These are phyloP conservation scores for Romanogobio albipinnatus DNA, from an alignment of 2,113 vertebrate genomes.

Conservation along the genomic window DNA sequence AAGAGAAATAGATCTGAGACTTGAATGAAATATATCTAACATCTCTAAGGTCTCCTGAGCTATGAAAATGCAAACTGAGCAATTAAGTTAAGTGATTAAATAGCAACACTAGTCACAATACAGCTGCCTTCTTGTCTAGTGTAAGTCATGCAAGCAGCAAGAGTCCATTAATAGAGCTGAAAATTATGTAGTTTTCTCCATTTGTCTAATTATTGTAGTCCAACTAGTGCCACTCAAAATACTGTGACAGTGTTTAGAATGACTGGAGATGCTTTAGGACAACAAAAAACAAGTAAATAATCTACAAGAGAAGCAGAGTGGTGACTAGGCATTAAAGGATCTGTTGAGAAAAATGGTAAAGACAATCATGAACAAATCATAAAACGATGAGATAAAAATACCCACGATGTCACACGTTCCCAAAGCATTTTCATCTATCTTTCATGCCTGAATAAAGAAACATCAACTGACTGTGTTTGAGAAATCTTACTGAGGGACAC, in stretches of 20 bases:
- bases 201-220: constrained; percentile 24
- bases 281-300: not conserved
- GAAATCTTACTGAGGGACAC: not conserved
- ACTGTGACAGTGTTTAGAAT: constrained; percentile 9
- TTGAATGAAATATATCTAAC: not conserved
- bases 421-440: not conserved
- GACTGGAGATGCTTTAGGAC: not conserved
- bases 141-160: not conserved
- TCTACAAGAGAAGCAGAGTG: not conserved
- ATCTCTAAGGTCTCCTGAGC: not conserved
- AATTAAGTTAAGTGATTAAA: too few species aligned
- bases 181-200: not conserved
- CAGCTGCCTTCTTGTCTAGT: not conserved
- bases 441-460: constrained; percentile 14
- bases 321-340: not conserved
- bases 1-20: not conserved
- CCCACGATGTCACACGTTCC: not conserved
- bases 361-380: not conserved
- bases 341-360: not conserved
- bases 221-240: constrained; percentile 8
- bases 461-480: not conserved
- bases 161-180: not conserved
- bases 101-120: not conserved
- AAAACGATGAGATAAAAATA: not conserved
- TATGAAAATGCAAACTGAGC: not conserved